These are phyloP conservation scores for Polyommatus iphigenia DNA, from an alignment of 2,888 invertebrate species.

Conservation along the genomic window DNA sequence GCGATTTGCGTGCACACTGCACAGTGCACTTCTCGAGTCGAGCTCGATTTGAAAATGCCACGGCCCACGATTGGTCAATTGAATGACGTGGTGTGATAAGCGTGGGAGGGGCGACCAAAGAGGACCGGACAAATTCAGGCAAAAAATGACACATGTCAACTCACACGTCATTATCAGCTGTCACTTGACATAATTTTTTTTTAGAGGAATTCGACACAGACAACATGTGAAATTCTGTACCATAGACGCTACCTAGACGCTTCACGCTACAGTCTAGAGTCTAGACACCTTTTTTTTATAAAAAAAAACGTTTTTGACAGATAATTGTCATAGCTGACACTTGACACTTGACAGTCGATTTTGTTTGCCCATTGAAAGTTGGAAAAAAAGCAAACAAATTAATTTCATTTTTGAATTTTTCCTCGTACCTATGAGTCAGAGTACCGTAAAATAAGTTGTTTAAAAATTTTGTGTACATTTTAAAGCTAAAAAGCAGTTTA, in stretches of 20 bases:
- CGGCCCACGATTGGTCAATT: neutral
- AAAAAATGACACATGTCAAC: neutral
- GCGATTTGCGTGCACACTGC: neutral
- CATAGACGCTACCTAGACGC: no score
- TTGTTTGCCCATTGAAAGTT: neutral
- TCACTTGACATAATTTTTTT: neutral
- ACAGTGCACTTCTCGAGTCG: neutral
- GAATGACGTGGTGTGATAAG: constrained; percentile 2
- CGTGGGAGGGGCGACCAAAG: constrained; percentile 4
- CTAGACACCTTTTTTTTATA: no score
- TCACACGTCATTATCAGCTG: neutral
- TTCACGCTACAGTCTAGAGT: no score
- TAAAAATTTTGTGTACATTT: neutral
- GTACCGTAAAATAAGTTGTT: neutral
- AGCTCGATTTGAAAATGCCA: constrained; percentile 2
- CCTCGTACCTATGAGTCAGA: constrained; percentile 5
- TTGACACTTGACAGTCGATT: neutral
- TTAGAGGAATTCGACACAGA: no score
- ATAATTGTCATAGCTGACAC: no score
- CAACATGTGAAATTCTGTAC: no score
- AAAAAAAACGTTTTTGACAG: no score
- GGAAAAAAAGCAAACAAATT: neutral
- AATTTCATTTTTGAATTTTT: neutral
- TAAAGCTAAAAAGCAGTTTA: neutral
- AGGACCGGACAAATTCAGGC: neutral